phyloP scores from a whole-genome alignment of 1,140 invertebrate genomes.

The honey bee (Apis mellifera) region Amel_HAv3.1 CM009941.2:6602001-6602500 shows the following conservation, averaged over 20 bases:
- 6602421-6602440: slow-evolving; percentile 67
- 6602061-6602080: background rate
- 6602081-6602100: background rate
- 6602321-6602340: slow-evolving; percentile 57
- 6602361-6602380: slow-evolving; percentile 38
- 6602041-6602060: slow-evolving; percentile 10
- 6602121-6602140: background rate
- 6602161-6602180: background rate
- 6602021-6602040: slow-evolving; percentile 1
- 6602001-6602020: slow-evolving; percentile 18
- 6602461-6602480: slow-evolving; percentile 66
- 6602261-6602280: slow-evolving; percentile 10
- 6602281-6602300: background rate
- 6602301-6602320: slow-evolving; percentile 32
- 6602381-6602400: slow-evolving; percentile 23
- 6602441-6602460: slow-evolving; percentile 66
- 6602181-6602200: background rate
- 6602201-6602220: background rate
- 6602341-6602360: slow-evolving; percentile 28
- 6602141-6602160: slow-evolving; percentile 12
- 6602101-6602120: slow-evolving; percentile 12
- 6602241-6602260: background rate
- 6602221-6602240: background rate
- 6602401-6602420: slow-evolving; percentile 61
- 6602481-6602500: slow-evolving; percentile 61